Base-by-base conservation (phyloP, 2,797 vertebrate species). In the Danio tinwini region DNA sequence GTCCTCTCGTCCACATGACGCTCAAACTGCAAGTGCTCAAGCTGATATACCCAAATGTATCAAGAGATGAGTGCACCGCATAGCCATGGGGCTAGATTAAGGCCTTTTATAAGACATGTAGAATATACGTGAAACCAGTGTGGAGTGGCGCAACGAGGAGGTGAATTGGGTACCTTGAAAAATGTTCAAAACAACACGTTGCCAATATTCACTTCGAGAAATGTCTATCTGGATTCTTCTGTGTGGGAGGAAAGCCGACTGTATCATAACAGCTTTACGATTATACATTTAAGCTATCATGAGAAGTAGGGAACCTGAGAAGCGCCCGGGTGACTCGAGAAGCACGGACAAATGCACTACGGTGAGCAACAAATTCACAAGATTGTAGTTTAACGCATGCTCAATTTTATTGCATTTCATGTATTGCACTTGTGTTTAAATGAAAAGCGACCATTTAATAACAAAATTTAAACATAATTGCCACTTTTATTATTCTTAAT, bases 1-100 rank as follows among this genome's bases (percentile, higher is more conserved):
- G 87, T 91, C 89, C 88, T 89, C 85, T 86, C 86, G 86, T 90
- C 88, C 88, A 70, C 89, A 82, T 71, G 90, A 86, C 72, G 82
- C 85, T 82, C 89, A 90, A 82, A 91, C 86, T 82, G 87, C 88
- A 86, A 83, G 75, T 81, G 81, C 85, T 83, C 84, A 81, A 81
- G 78, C 82, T 70, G 69, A 74, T 63, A 78, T 77, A 83, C 58
- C 77, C 71, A 81, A 69, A 80, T 37, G 55, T 71, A 78, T 76
- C 72, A 58, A 67, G 45, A 76, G 78, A 77, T 85, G 85, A 87
- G 82, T 37, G 83, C 70, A 79, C 80, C 83, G 84, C 80, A 82
- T 81, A 84, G 83, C 85, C 83, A 85, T 70, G 76, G 82, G 78
- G 80, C 76, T 83, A 78, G 81, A 82, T 82, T 82, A 81, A 49